phyloP scores from a whole-genome alignment of 2,888 invertebrate species.

The Drosophila putrida region DNA sequence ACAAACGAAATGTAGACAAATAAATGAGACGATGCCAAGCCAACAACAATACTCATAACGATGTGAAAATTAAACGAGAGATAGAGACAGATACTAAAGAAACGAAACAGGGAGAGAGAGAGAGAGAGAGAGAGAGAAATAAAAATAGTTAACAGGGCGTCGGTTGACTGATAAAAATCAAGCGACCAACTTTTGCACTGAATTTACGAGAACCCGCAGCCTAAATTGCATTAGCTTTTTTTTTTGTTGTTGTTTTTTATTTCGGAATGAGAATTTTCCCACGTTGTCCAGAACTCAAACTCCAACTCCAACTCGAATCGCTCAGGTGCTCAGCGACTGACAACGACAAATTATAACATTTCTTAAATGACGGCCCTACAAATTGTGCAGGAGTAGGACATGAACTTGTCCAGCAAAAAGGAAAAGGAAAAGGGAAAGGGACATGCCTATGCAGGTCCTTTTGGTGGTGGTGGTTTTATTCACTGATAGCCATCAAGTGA shows the following conservation, averaged over 20 bases:
- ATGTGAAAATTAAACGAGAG: constrained; percentile 78
- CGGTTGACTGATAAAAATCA: constrained; percentile 69
- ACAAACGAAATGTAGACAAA: constrained; percentile 68
- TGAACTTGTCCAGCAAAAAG: neutral
- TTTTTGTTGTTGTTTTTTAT: too few relatives aligned
- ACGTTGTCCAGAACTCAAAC: constrained; percentile 54
- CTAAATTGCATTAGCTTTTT: constrained; percentile 74
- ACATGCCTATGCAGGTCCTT: constrained; percentile 53
- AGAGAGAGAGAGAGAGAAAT: constrained; percentile 15
- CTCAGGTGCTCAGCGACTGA: constrained; percentile 46
- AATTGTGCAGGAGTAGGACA: constrained; percentile 46
- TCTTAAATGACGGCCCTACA: constrained; percentile 41
- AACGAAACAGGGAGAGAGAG: neutral
- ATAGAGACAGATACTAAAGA: constrained; percentile 11
- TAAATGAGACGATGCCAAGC: constrained; percentile 68
- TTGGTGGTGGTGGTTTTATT: constrained; percentile 44
- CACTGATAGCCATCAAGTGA: constrained; percentile 51
- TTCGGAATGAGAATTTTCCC: constrained; percentile 75
- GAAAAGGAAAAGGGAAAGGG: constrained; percentile 7
- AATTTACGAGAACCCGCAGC: constrained; percentile 73
- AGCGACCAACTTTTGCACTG: constrained; percentile 73
- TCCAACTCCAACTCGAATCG: constrained; percentile 10
- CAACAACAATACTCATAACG: constrained; percentile 65
- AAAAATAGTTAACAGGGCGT: constrained; percentile 63
- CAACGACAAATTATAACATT: constrained; percentile 50